A percentile compares a stretch with the other conserved stretches of the same genome.
Conservation (phyloP, 2,797 vertebrate species). For the Sebastes jordani region DNA sequence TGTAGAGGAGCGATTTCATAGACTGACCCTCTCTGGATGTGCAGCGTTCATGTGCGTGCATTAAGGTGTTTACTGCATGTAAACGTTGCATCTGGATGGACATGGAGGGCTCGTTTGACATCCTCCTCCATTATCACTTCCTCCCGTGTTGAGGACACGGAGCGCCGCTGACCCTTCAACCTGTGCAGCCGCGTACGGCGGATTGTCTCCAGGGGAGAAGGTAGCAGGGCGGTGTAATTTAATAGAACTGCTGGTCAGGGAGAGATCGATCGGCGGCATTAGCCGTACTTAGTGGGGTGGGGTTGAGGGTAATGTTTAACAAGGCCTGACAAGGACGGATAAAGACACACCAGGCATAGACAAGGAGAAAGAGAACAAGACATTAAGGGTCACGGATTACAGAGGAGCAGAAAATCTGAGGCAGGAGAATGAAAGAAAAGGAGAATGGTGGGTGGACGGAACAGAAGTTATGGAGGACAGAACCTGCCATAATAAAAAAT, state of each 20-base stretch:
- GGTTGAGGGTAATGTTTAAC: conserved; percentile 49
- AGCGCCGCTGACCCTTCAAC: conserved; percentile 21
- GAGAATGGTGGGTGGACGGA: too few relatives aligned
- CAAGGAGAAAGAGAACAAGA: background rate
- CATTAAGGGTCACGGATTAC: background rate
- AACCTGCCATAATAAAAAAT: too few relatives aligned
- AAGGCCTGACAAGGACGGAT: conserved; percentile 52
- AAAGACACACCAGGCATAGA: conserved; percentile 17
- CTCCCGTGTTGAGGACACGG: background rate
- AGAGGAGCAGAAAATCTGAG: background rate
- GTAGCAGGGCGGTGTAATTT: conserved; percentile 38
- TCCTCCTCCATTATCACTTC: conserved; percentile 10
- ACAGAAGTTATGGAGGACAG: background rate
- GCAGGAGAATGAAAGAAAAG: background rate
- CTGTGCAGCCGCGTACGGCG: background rate
- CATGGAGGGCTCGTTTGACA: background rate
- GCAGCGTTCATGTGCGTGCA: background rate
- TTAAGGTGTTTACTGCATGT: background rate
- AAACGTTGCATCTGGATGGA: background rate
- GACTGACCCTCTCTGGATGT: conserved; percentile 8
- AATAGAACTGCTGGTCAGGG: conserved; percentile 47
- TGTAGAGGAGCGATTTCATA: conserved; percentile 24
- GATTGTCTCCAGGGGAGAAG: conserved; percentile 2
- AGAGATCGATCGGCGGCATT: conserved; percentile 52
- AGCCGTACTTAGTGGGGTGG: conserved; percentile 37